Percentiles rank a stretch among this genome's conserved stretches.
Conservation (phyloP, 2,113 vertebrate genomes). For the Carollia perspicillata region DNA sequence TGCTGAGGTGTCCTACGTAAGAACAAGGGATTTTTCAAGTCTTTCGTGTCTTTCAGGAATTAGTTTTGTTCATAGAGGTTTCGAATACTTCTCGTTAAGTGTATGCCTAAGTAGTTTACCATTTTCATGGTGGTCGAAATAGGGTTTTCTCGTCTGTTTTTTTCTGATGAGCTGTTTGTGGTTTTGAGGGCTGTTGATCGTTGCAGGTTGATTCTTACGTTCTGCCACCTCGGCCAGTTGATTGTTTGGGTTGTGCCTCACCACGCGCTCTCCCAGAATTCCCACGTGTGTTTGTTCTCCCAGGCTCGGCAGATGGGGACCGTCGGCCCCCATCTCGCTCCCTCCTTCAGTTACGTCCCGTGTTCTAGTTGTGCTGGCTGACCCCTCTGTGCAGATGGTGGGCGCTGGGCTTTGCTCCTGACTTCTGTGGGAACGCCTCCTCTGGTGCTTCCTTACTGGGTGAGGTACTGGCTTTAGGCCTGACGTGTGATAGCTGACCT, state of each 20-base stretch:
- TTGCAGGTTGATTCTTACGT: neutral
- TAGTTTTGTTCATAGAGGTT: neutral
- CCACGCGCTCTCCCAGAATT: neutral
- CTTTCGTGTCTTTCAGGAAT: slow-evolving; percentile 14
- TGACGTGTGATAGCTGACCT: neutral
- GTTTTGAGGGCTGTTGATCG: neutral
- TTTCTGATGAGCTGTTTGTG: neutral
- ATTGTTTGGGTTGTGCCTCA: neutral
- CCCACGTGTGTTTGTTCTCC: neutral
- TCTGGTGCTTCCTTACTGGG: neutral
- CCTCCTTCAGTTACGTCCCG: neutral
- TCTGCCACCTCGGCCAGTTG: neutral
- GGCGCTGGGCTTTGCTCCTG: neutral
- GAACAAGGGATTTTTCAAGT: neutral
- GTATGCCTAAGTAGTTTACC: slow-evolving; percentile 6
- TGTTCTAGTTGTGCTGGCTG: neutral
- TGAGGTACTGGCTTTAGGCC: neutral
- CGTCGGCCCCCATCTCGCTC: neutral
- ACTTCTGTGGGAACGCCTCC: neutral
- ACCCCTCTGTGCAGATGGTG: neutral
- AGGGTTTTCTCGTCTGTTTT: slow-evolving; percentile 1
- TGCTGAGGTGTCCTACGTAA: neutral
- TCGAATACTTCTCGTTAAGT: slow-evolving; percentile 16
- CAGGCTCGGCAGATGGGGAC: neutral
- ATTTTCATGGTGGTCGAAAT: neutral